Percentiles rank a stretch among this genome's conserved stretches.
Evolutionary conservation across 92 coral and sea anemone species (phyloP).

Genomic region (Bergia puertoricense): DNA sequence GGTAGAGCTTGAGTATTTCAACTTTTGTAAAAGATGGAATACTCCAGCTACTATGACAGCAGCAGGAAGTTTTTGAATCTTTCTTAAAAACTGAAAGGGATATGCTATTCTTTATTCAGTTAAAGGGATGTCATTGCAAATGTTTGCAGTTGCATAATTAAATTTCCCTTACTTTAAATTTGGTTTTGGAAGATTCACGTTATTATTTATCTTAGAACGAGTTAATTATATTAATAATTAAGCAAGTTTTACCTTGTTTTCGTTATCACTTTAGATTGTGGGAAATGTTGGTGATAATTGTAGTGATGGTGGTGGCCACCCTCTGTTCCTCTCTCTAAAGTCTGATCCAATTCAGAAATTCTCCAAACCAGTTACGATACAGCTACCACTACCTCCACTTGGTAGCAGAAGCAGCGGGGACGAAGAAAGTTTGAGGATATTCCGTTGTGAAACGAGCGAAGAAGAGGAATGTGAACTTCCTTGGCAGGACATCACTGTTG

Average conservation of each 20-base stretch:
- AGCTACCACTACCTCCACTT: neutral
- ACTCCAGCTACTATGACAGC: too few species aligned
- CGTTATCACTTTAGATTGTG: neutral
- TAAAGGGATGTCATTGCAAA: too few species aligned
- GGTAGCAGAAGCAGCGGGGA: neutral
- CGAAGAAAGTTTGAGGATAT: neutral
- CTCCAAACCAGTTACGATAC: conserved; percentile 27
- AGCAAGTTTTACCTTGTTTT: neutral
- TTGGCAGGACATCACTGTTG: conserved; percentile 9
- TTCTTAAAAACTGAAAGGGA: too few species aligned
- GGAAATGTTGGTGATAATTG: neutral
- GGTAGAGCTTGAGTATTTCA: too few species aligned
- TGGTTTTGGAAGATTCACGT: too few species aligned
- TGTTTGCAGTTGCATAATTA: too few species aligned
- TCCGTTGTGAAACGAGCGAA: conserved; percentile 1
- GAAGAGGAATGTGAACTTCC: neutral
- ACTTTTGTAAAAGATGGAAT: too few species aligned
- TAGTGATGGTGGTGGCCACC: neutral
- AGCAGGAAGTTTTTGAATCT: too few species aligned
- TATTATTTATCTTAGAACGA: too few species aligned
- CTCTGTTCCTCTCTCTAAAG: conserved; percentile 21
- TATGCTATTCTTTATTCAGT: too few species aligned
- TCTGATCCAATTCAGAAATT: neutral
- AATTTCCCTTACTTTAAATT: too few species aligned
- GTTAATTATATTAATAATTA: too few species aligned